A percentile compares a stretch with the other conserved stretches of the same genome.
phyloP scores from a whole-genome alignment of 2,888 invertebrate species.

The Odontothrips loti region DNA sequence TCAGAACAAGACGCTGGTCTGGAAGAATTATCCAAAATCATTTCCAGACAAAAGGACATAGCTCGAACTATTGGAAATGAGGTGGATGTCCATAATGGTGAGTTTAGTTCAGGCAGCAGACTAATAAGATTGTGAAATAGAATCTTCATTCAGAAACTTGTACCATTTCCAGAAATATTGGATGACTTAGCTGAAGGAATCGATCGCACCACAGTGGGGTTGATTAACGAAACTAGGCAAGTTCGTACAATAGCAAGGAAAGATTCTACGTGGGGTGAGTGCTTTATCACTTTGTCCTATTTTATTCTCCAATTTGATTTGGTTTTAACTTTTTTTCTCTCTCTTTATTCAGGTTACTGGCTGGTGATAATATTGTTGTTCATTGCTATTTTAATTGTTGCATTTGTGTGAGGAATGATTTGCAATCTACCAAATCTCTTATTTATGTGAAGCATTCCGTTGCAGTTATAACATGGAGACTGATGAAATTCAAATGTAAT shows the following conservation, averaged over 20 bases:
- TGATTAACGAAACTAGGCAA: slow-evolving; percentile 62
- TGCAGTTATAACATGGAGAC: neutral
- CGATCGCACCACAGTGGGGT: slow-evolving; percentile 64
- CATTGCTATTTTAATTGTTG: slow-evolving; percentile 60
- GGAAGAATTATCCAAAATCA: slow-evolving; percentile 67
- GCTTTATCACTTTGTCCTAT: neutral
- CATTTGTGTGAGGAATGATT: slow-evolving; percentile 44
- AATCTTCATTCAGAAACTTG: slow-evolving; percentile 16
- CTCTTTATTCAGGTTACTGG: slow-evolving; percentile 59
- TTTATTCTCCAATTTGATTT: slow-evolving; percentile 25
- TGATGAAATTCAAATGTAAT: neutral
- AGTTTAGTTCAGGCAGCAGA: slow-evolving; percentile 34
- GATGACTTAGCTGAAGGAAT: slow-evolving; percentile 70
- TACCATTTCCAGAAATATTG: slow-evolving; percentile 58
- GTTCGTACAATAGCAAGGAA: slow-evolving; percentile 61
- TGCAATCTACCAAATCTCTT: neutral
- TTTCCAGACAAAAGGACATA: slow-evolving; percentile 70
- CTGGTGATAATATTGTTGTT: slow-evolving; percentile 64
- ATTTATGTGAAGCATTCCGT: neutral
- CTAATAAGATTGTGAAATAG: slow-evolving; percentile 6
- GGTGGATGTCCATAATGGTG: slow-evolving; percentile 74
- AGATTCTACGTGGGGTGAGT: slow-evolving; percentile 65
- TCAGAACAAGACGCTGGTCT: slow-evolving; percentile 72
- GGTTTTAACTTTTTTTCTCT: slow-evolving; percentile 29
- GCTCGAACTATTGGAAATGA: slow-evolving; percentile 69